These are phyloP conservation scores for Pocillopora meandrina DNA, from an alignment of 92 coral and sea anemone species.

Conservation along the genomic window DNA sequence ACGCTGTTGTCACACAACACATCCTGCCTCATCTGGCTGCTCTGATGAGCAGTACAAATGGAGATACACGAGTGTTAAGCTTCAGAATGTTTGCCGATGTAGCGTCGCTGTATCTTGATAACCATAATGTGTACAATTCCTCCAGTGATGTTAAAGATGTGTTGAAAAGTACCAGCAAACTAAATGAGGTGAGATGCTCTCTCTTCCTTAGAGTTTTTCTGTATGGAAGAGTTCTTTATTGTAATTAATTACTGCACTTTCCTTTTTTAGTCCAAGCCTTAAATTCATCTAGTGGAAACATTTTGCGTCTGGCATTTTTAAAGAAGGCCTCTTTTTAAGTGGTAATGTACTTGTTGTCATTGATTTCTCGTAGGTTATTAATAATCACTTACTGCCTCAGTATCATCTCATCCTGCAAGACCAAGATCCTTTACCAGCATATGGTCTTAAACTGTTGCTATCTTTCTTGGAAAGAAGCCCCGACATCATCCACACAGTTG, in stretches of 20 bases:
- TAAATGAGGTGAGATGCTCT: constrained; percentile 69
- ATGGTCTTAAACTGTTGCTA: constrained; percentile 86
- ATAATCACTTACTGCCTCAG: constrained; percentile 79
- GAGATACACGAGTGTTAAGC: constrained; percentile 88
- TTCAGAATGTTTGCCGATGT: constrained; percentile 96
- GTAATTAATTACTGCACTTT: no score
- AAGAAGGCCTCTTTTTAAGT: neutral
- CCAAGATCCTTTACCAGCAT: constrained; percentile 97
- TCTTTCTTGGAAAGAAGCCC: constrained; percentile 93
- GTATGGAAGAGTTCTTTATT: no score
- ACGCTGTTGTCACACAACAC: constrained; percentile 67
- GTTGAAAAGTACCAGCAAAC: constrained; percentile 58
- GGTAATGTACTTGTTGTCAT: neutral
- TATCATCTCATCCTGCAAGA: constrained; percentile 93
- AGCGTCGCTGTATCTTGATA: constrained; percentile 89
- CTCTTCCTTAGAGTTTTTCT: no score
- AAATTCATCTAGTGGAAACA: neutral
- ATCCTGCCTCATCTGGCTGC: constrained; percentile 85
- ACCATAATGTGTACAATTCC: constrained; percentile 73
- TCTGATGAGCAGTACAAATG: constrained; percentile 82
- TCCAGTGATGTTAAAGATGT: constrained; percentile 50
- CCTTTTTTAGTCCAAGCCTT: neutral
- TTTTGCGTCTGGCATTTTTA: neutral
- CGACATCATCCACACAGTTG: constrained; percentile 64
- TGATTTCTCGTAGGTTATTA: constrained; percentile 72